A percentile compares a stretch with the other conserved stretches of the same genome.
Evolutionary conservation across 2,797 vertebrate genomes (phyloP).

Genomic region (Diplodus puntazzo): DNA sequence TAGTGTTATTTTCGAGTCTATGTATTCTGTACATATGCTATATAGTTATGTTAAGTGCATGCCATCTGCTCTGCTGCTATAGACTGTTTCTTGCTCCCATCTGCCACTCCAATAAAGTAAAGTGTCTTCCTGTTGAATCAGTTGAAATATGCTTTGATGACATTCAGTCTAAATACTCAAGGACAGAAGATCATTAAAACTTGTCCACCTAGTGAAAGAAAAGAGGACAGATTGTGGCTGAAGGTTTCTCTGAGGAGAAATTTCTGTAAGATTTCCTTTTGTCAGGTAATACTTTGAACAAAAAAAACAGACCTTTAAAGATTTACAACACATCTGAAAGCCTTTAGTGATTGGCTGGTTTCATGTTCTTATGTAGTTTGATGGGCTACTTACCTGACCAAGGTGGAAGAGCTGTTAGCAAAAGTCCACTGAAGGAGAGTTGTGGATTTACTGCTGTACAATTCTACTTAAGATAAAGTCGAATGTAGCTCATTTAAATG

Average conservation of each 20-base stretch:
- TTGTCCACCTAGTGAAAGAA: neutral
- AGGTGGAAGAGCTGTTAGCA: neutral
- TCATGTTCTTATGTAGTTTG: constrained; percentile 34
- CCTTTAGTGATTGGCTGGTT: constrained; percentile 9
- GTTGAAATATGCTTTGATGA: neutral
- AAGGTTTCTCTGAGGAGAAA: constrained; percentile 15
- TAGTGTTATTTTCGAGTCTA: neutral
- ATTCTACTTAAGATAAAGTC: constrained; percentile 12
- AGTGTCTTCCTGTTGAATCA: neutral
- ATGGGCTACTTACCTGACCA: constrained; percentile 18
- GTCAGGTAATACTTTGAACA: constrained; percentile 23
- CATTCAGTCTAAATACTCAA: constrained; percentile 25
- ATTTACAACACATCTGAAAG: constrained; percentile 11
- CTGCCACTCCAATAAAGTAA: neutral
- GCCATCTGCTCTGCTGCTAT: neutral
- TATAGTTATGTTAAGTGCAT: neutral
- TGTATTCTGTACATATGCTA: neutral
- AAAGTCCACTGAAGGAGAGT: constrained; percentile 7
- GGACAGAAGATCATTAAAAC: constrained; percentile 19
- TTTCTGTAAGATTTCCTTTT: constrained; percentile 26
- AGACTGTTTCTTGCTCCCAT: neutral
- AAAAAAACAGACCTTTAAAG: constrained; percentile 10
- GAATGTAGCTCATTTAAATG: constrained; percentile 28
- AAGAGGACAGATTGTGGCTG: constrained; percentile 16
- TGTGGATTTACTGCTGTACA: neutral